phyloP scores from a whole-genome alignment of 2,113 vertebrate genomes.

The Erythrocebus patas region DNA sequence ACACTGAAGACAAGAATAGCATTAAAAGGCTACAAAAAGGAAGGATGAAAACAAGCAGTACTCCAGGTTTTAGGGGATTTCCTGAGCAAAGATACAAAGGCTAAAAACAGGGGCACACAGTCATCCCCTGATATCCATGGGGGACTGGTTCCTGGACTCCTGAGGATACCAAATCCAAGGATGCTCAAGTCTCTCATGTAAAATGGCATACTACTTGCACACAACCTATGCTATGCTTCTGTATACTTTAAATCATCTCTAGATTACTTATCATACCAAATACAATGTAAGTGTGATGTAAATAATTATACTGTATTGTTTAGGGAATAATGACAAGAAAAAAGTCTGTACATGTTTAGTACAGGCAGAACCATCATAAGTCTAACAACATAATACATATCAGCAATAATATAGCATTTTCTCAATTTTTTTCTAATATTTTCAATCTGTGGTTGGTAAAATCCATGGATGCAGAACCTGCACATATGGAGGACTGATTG shows the following conservation, averaged over 20 bases:
- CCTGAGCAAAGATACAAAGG: not conserved
- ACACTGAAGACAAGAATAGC: not conserved
- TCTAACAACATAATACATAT: not conserved
- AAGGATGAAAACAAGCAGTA: not conserved
- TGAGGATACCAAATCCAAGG: not conserved
- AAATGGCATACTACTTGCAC: not conserved
- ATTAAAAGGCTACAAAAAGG: not conserved
- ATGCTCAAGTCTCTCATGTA: not conserved
- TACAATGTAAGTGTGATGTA: not conserved
- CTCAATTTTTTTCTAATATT: not conserved
- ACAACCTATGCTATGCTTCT: not conserved
- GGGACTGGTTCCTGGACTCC: not conserved
- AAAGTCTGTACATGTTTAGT: not conserved
- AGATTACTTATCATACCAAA: not conserved
- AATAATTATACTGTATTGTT: not conserved
- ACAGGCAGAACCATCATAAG: not conserved
- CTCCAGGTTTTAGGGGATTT: not conserved
- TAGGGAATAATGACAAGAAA: not conserved
- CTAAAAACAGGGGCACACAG: not conserved
- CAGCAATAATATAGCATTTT: not conserved
- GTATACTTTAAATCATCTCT: not conserved
- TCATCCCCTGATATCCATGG: not conserved
- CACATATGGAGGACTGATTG: not conserved
- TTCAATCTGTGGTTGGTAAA: not conserved
- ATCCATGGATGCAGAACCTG: not conserved